Evolutionary conservation across 2,797 vertebrate species (phyloP), one percentile per base, ranked within the genome.

Genomic region (Brachyrhaphis roseni): DNA sequence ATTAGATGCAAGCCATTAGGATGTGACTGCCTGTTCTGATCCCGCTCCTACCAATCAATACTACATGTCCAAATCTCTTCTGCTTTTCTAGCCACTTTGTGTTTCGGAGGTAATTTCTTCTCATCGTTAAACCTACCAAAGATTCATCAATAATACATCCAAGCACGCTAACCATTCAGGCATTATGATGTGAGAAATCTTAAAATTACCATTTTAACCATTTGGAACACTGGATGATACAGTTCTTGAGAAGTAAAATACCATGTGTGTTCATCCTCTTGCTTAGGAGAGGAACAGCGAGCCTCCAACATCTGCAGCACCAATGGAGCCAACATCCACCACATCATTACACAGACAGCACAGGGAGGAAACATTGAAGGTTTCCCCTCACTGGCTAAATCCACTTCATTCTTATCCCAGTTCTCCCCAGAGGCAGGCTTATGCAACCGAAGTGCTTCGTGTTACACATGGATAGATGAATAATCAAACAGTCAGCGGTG

Each of bases 381-480:
- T 90, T 86, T 82, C 85, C 53, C 84, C 70, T 87, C 66, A 79
- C 86, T 89, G 80, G 87, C 80, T 86, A 84, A 88, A 92, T 90
- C 84, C 82, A 91, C 89, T 90, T 87, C 85, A 86, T 90, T 89
- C 88, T 85, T 83, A 83, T 90, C 80, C 84, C 79, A 75, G 76
- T 84, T 87, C 66, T 89, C 91, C 89, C 88, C 82, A 72, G 90
- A 87, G 91, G 84, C 83, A 79, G 82, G 80, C 86, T 94, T 94
- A 93, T 85, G 90, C 89, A 93, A 94, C 87, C 74, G 82, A 92
- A 92, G 90, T 92, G 90, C 91, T 85, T 68, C 62, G 74, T 86
- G 87, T 91, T 91, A 86, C 86, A 92, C 90, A 91, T 89, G 89
- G 82, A 88, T 85, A 87, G 82, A 90, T 91, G 78, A 89, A 94